Evolutionary conservation across 2,888 invertebrate genomes (phyloP).

Genomic region (Ennomos fuscantarius): DNA sequence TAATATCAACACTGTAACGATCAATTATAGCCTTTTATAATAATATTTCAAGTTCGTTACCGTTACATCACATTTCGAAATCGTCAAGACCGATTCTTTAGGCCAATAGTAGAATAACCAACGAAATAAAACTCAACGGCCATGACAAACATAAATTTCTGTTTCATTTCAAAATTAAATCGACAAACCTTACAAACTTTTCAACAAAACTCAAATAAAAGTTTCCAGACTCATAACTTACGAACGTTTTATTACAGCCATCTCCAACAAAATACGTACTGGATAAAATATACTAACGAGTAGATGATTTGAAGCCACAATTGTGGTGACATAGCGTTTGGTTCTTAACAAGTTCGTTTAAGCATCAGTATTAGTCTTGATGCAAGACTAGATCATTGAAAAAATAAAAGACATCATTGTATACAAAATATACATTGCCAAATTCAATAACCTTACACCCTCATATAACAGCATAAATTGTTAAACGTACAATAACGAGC

Average conservation of each 20-base stretch:
- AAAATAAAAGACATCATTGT: too few species aligned
- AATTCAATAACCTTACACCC: background rate
- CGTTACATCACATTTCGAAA: too few species aligned
- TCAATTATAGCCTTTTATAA: too few species aligned
- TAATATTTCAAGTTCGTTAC: too few species aligned
- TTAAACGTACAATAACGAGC: constrained; percentile 10
- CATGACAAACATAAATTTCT: constrained; percentile 17
- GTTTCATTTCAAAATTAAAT: constrained; percentile 28
- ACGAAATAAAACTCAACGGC: constrained; percentile 2
- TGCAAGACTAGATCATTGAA: too few species aligned
- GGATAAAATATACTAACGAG: constrained; percentile 4
- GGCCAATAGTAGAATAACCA: background rate
- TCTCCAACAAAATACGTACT: constrained; percentile 1
- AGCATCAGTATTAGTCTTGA: too few species aligned
- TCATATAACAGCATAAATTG: too few species aligned
- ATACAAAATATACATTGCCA: background rate
- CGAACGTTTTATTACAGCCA: constrained; percentile 20
- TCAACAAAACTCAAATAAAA: constrained; percentile 42
- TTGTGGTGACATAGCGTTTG: background rate
- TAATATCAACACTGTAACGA: too few species aligned
- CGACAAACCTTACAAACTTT: constrained; percentile 34
- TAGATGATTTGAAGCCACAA: background rate
- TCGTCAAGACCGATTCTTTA: too few species aligned
- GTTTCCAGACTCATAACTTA: constrained; percentile 50
- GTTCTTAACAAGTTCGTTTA: too few species aligned